These are phyloP conservation scores for Thamnaconus septentrionalis DNA, from an alignment of 2,113 vertebrate genomes.

Conservation along the genomic window DNA sequence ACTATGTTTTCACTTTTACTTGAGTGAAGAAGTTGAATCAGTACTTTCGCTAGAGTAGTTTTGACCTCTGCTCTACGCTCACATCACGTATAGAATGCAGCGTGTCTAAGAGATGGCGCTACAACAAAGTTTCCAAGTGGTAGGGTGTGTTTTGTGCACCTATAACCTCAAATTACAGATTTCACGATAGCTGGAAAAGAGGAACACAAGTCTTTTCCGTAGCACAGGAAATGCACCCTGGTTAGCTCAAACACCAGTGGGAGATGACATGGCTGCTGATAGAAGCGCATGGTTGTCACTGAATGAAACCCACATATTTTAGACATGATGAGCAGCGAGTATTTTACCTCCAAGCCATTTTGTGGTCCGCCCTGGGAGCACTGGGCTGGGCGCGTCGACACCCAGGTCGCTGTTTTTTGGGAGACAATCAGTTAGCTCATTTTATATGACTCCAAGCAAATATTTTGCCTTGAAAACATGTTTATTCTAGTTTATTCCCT, in stretches of 20 bases:
- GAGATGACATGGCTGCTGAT: constrained; percentile 29
- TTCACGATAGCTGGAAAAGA: no score
- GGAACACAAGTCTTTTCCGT: no score
- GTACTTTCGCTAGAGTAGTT: no score
- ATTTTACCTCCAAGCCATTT: constrained; percentile 15
- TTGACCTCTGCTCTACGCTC: no score
- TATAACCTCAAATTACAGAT: no score
- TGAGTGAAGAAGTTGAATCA: no score
- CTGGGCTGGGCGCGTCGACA: constrained; percentile 1
- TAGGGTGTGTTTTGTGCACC: no score
- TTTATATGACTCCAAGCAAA: neutral
- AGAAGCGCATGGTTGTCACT: constrained; percentile 33
- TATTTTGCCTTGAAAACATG: neutral
- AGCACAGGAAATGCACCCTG: neutral
- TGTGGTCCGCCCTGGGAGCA: constrained; percentile 32
- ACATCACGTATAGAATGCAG: no score
- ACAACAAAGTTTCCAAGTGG: no score
- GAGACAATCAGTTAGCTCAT: constrained; percentile 27
- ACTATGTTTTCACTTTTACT: no score
- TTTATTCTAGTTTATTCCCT: constrained; percentile 2
- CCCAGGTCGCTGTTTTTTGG: constrained; percentile 17
- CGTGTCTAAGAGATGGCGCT: no score
- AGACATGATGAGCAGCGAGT: constrained; percentile 36
- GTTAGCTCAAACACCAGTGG: constrained; percentile 41
- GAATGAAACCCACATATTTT: constrained; percentile 37